Evolutionary conservation across 2,888 invertebrate genomes (phyloP), one percentile per base, ranked within the genome.

Genomic region (Andrena hattorfiana): DNA sequence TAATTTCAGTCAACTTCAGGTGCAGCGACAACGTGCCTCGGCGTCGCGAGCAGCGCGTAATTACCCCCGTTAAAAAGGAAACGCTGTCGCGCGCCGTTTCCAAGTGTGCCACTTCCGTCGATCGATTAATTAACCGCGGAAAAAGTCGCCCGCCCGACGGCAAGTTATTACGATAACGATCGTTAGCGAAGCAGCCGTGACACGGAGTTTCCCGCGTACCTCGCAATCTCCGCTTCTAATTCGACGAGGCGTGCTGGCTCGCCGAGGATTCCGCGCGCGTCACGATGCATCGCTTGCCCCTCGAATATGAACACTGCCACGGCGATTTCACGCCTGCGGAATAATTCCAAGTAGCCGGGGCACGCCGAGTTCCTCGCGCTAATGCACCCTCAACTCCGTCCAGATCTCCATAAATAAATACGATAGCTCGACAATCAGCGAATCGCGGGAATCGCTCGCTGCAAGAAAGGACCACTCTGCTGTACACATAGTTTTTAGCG

Each of bases 51-150:
- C 56, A 2, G 26, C 23, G 56, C 32, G 56, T 42, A 70, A 70
- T 70, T 70, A 69, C 54, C 32, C 26, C 30, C 16, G 42, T 28
- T 42, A 23, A 6, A 70, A 42, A 13, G 42, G 70, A 60, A 42
- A 70, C 42, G 26, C 60, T 70, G 56, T 56, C 56, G 56, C 60
- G 60, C 26, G 60, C n/a, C 60, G 28, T 60, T 35, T 13, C 26
- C 69, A 60, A 42, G 42, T 59, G 70, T 42, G 7, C 59, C 26
- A 70, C 23, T 70, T 70, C 54, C 42, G 70, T 42, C 60, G 59
- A 60, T 70, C 59, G 70, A 70, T 70, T 70, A 70, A 70, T 70
- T 70, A 70, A 70, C 20, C 42, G 59, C 20, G n/a, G 42, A 8
- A 42, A 70, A 60, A 70, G n/a, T 42, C 42, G 48, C 20, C 48